Base-by-base conservation (phyloP, 2,113 vertebrate genomes). In the Leucopsar rothschildi region DNA sequence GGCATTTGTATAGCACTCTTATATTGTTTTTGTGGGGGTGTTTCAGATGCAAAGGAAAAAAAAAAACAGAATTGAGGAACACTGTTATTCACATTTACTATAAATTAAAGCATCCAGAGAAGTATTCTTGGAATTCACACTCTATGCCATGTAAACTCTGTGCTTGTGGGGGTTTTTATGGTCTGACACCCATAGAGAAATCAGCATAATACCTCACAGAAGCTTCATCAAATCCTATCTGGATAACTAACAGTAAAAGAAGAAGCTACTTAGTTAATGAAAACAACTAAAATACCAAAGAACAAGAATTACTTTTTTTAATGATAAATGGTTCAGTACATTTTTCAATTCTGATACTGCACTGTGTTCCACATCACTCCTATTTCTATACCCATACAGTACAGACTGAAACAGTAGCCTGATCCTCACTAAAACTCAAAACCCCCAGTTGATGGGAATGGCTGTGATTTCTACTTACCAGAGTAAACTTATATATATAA, bases 1-100 rank as follows among this genome's bases (percentile, higher is more conserved):
- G 95, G 97, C 93, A 96, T 98, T 96, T 96, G 97, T 95, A 37
- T 97, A 97, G 96, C 97, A 98, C 63, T 98, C 98, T 98, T 97
- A 92, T 53, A 92, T 92, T 96, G 88, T 97, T 96, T 92, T 93
- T 76, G 91, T 94, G 85, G 90, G 97, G 61, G 82, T 59, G 70
- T 95, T 95, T 92, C 94, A 83, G 90, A 90, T 63, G 63, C 78
- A 91, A 87, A 70, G 61, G 65, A 52, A 89, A 59, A 91, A 59
- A 91, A 91, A 89, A 93, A 96, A 94, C 82, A 97, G 61, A 94
- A 96, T 94, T 95, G 88, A 95, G 65, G 94, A 95, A 94, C 50
- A 82, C 57, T 55, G 73, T 96, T 95, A 94, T 88, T 83, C 84
- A 92, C 39, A 86, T 87, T 76, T 65, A 85, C 82, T 47, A 75